Conservation (phyloP, 2,113 vertebrate genomes). For the Microcebus murinus region DNA sequence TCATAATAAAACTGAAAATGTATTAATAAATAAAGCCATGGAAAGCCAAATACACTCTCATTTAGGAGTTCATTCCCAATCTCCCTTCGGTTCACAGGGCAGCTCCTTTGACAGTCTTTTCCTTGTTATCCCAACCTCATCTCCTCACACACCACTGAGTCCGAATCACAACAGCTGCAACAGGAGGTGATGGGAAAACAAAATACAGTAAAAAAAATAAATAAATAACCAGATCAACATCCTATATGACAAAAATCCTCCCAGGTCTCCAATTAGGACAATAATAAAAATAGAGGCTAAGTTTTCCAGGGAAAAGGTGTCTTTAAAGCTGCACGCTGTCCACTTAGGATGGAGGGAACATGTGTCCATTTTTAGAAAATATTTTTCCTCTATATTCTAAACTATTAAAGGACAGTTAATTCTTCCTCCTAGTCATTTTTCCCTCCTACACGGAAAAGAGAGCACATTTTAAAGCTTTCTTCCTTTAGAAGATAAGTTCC, state of each 20-base stretch:
- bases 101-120: neutral
- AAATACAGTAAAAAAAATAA: neutral
- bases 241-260: neutral
- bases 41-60: neutral
- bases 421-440: neutral
- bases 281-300: neutral
- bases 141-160: neutral
- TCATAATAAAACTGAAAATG: neutral
- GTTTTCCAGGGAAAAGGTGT: neutral
- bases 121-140: neutral
- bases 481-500: slow-evolving; percentile 15
- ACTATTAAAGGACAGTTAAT: neutral
- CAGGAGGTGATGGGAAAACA: neutral
- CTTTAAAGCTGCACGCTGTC: neutral
- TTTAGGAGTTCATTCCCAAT: neutral
- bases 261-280: neutral
- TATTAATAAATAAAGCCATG: neutral
- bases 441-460: neutral
- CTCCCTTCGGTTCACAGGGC: neutral
- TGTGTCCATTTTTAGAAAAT: slow-evolving; percentile 19
- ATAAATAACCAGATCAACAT: neutral
- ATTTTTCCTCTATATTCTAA: slow-evolving; percentile 14
- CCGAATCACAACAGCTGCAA: neutral
- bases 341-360: neutral
- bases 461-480: slow-evolving; percentile 11